A percentile compares a stretch with the other conserved stretches of the same genome.
Evolutionary conservation across 2,888 invertebrate genomes (phyloP).

Genomic region (Drosophila phalerata): DNA sequence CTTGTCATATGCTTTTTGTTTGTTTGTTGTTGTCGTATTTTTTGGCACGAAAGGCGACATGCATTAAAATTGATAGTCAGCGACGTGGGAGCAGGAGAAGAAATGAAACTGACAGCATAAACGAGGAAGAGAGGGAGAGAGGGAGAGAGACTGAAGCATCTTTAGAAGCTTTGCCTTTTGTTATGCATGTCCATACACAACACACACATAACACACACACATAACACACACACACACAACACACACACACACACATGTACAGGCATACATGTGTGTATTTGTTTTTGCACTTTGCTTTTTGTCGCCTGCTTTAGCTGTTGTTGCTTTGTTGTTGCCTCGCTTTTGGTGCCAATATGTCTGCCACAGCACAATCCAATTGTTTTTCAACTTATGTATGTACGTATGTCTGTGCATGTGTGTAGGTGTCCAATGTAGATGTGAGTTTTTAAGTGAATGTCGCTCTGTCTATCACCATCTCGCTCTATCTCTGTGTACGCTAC

Average conservation of each 20-base stretch:
- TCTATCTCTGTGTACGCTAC: slow-evolving; percentile 12
- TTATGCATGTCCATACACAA: slow-evolving; percentile 18
- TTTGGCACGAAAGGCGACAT: slow-evolving; percentile 62
- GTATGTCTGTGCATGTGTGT: slow-evolving; percentile 5
- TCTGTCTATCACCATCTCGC: slow-evolving; percentile 17
- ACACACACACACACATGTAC: slow-evolving; percentile 1
- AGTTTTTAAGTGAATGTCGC: slow-evolving; percentile 36
- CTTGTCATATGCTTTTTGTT: slow-evolving; percentile 57
- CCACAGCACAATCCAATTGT: slow-evolving; percentile 55
- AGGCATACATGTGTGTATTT: slow-evolving; percentile 13
- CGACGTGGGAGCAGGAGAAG: slow-evolving; percentile 40
- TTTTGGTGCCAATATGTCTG: slow-evolving; percentile 60
- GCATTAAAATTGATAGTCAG: slow-evolving; percentile 62
- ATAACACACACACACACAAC: slow-evolving; percentile 1
- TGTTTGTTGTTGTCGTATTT: slow-evolving; percentile 42
- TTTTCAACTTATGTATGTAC: slow-evolving; percentile 19
- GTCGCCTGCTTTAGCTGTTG: slow-evolving; percentile 44
- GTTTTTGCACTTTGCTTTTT: slow-evolving; percentile 52
- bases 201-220: slow-evolving; percentile 3
- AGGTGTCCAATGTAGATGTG: slow-evolving; percentile 20
- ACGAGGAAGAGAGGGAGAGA: slow-evolving; percentile 4
- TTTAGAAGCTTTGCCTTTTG: slow-evolving; percentile 49
- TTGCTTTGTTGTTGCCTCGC: slow-evolving; percentile 36
- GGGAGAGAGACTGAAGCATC: slow-evolving; percentile 35
- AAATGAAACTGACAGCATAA: slow-evolving; percentile 57